phyloP scores from a whole-genome alignment of 2,888 invertebrate genomes.

The Pocota personata region DNA sequence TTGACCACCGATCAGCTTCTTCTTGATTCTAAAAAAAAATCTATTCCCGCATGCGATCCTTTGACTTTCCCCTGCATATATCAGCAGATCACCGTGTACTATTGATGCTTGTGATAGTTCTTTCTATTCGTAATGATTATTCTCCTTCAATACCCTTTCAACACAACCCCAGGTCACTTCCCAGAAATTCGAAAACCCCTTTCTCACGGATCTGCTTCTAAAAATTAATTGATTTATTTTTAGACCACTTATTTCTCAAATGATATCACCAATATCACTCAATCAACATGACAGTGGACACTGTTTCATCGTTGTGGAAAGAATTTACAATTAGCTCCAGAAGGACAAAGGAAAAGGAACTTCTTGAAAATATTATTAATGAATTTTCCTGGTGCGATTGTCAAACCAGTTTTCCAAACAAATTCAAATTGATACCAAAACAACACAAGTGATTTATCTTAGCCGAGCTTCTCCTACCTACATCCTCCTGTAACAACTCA shows the following conservation, averaged over 20 bases:
- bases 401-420: conserved; percentile 56
- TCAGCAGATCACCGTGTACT: no score
- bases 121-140: conserved; percentile 8
- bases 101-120: background rate
- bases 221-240: conserved; percentile 68
- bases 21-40: no score
- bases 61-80: no score
- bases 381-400: conserved; percentile 62
- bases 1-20: no score
- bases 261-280: conserved; percentile 67
- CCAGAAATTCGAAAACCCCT: background rate
- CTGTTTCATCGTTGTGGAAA: conserved; percentile 24
- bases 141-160: background rate
- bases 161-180: background rate
- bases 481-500: conserved; percentile 3
- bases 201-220: conserved; percentile 29
- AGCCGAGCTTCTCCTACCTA: background rate
- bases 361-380: conserved; percentile 66
- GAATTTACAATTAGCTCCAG: conserved; percentile 58
- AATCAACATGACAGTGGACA: conserved; percentile 67
- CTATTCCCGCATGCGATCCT: no score
- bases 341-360: conserved; percentile 36
- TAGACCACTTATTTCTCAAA: conserved; percentile 44
- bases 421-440: conserved; percentile 21
- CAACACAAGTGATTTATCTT: conserved; percentile 64